A percentile compares a stretch with the other conserved stretches of the same genome.
Conservation (phyloP, 2,113 vertebrate species). For the Gnathonemus echidnorhynchus region DNA sequence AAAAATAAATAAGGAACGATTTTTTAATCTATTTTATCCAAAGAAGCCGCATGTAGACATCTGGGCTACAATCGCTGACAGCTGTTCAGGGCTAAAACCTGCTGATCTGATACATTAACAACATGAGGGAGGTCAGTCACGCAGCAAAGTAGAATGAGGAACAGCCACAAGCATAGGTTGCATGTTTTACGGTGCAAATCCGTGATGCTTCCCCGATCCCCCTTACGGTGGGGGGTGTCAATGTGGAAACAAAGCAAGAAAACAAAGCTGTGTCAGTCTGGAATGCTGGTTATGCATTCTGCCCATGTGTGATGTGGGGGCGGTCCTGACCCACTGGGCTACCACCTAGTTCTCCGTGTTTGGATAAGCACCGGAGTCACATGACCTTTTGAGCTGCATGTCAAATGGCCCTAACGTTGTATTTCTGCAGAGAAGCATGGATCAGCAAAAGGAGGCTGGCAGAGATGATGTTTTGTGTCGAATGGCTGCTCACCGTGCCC, state of each 20-base stretch:
- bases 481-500: slow-evolving; percentile 26
- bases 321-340: not conserved
- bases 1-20: not conserved
- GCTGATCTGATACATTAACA: not conserved
- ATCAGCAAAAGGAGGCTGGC: not conserved
- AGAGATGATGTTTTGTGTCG: not conserved
- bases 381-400: not conserved
- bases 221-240: not conserved
- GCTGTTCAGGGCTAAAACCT: not conserved
- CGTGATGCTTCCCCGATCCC: not conserved
- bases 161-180: not conserved
- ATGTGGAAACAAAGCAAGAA: not conserved
- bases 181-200: not conserved
- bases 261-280: not conserved
- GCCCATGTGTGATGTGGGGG: not conserved
- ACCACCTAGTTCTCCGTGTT: not conserved
- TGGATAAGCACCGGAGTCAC: not conserved
- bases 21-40: not conserved
- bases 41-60: not conserved
- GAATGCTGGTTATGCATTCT: not conserved
- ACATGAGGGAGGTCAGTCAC: not conserved
- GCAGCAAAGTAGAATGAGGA: not conserved
- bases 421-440: not conserved
- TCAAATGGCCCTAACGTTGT: not conserved
- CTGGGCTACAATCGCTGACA: not conserved